Evolutionary conservation across 2,888 invertebrate genomes (phyloP), one percentile per base, ranked within the genome.

Genomic region (Beris morrisii): DNA sequence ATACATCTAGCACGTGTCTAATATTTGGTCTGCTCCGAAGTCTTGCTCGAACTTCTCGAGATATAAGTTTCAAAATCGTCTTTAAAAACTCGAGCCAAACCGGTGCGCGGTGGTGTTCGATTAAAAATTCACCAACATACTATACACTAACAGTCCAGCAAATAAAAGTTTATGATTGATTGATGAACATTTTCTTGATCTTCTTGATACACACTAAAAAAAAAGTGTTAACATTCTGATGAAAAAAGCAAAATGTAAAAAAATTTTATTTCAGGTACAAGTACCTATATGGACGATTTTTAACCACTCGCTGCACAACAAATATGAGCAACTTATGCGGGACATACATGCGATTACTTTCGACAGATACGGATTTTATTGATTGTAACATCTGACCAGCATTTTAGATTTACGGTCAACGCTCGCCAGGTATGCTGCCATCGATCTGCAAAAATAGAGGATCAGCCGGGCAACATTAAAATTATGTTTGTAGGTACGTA

Each of bases 81-180:
- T 38, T 38, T 38, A 38, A 38, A 38, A 44, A 58, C 30, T 58
- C 12, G n/a, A 46, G 30, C 28, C 45, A 44, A 58, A 45, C 45
- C 30, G 30, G 58, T n/a, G 48, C 6, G 48, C 31, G 9, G 13
- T 3, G 12, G 54, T 31, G 31, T 48, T 12, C 48, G 48, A 48
- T 15, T 48, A n/a, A 15, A 48, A 15, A 48, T 48, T 15, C n/a
- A 52, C 38, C 28, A 22, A n/a, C 38, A 46, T 11, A 48, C n/a
- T 43, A 50, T 15, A 61, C 50, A 48, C 59, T 48, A 48, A 48
- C 48, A 32, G 11, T 61, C 61, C 52, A 61, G 15, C 61, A 61
- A 13, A 64, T 64, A 64, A 64, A 64, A 54, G 64, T 54, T 64
- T 54, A 53, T 64, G 64, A 54, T 64, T 64, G 64, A 64, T 64